These are phyloP conservation scores for Hypsibius dujardini DNA, from an alignment of 1,140 invertebrate species.

Conservation along the genomic window DNA sequence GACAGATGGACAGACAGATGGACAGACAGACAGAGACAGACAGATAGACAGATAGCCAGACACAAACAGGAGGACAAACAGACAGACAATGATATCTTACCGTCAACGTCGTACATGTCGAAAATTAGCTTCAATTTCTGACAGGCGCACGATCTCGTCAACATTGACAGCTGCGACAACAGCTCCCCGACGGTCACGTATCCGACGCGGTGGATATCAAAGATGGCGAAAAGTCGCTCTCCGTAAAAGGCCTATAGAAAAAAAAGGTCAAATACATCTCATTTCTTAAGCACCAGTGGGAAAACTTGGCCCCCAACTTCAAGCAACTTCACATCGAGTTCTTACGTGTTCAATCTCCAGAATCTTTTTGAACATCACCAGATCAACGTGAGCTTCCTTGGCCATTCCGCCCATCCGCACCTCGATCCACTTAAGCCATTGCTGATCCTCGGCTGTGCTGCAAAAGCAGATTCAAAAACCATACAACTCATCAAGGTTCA, in stretches of 20 bases:
- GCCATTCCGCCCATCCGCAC: not conserved
- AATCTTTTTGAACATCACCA: conserved; percentile 3
- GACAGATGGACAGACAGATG: too few relatives aligned
- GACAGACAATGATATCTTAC: not conserved
- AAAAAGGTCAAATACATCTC: not conserved
- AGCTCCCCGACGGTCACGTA: not conserved
- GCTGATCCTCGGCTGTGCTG: conserved; percentile 5
- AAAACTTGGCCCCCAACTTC: not conserved
- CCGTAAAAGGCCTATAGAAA: not conserved
- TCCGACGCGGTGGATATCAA: not conserved
- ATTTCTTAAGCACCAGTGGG: too few relatives aligned
- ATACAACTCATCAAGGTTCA: not conserved
- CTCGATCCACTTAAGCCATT: conserved; percentile 6
- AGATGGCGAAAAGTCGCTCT: not conserved
- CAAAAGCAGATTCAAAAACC: not conserved
- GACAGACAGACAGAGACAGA: too few relatives aligned
- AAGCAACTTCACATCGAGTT: not conserved
- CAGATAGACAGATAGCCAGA: too few relatives aligned
- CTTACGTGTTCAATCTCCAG: conserved; percentile 2
- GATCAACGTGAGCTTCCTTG: not conserved
- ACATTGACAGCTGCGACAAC: not conserved
- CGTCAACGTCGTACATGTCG: conserved; percentile 15
- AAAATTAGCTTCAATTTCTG: conserved; percentile 5
- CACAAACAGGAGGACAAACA: too few relatives aligned
- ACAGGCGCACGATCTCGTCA: not conserved